Conservation (phyloP, 2,113 vertebrate species). For the Capra hircus region DNA sequence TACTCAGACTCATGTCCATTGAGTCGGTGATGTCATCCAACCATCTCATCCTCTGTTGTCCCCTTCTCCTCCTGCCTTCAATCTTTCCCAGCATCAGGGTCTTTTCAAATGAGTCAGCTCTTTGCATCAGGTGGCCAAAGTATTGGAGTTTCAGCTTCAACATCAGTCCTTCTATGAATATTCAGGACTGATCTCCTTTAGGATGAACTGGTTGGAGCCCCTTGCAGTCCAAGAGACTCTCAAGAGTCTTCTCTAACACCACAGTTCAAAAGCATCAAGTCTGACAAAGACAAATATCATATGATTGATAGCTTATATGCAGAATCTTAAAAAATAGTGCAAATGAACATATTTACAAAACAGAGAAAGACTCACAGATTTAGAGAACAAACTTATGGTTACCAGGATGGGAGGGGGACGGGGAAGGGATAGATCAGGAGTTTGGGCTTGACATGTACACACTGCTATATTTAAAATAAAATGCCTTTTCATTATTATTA, state of each 20-base stretch:
- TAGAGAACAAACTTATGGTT: neutral
- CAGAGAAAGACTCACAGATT: neutral
- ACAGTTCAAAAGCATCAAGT: neutral
- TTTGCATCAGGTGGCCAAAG: neutral
- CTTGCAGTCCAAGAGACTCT: neutral
- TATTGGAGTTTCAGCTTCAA: neutral
- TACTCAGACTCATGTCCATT: neutral
- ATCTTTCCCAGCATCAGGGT: neutral
- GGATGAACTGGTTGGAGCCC: neutral
- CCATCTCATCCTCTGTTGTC: neutral
- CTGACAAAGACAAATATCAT: neutral
- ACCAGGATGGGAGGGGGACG: neutral
- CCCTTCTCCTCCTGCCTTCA: neutral
- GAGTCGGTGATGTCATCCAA: neutral
- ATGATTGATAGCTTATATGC: neutral
- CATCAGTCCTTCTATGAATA: neutral
- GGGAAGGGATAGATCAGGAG: neutral
- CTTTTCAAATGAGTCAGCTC: neutral
- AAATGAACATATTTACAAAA: neutral
- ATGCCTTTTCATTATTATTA: neutral
- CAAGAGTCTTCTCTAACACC: neutral
- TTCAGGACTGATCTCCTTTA: neutral
- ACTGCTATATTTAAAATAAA: neutral
- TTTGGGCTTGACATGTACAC: neutral
- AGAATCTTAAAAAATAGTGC: neutral